Percentiles rank a stretch among this genome's conserved stretches.
These are phyloP conservation scores for Dryobota labecula DNA, from an alignment of 2,888 invertebrate species.

Conservation along the genomic window DNA sequence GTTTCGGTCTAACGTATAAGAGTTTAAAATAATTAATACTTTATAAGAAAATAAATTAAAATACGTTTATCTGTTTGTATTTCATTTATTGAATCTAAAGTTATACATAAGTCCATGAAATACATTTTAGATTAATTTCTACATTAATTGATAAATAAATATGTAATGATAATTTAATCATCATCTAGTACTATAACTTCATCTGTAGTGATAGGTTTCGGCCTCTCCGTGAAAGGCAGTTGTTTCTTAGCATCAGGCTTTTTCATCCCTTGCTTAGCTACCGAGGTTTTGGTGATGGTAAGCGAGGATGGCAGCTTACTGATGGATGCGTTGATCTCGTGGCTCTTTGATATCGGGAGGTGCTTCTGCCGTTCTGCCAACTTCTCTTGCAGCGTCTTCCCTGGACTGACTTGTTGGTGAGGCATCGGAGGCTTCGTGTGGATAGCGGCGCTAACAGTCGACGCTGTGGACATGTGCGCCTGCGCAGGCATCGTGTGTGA, in stretches of 20 bases:
- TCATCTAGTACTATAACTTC: conserved; percentile 88
- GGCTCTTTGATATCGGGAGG: conserved; percentile 74
- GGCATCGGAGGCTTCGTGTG: conserved; percentile 83
- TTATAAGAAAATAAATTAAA: conserved; percentile 71
- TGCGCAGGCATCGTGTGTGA: conserved; percentile 70
- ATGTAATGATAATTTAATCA: conserved; percentile 75
- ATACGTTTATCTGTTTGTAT: conserved; percentile 46
- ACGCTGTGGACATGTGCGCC: conserved; percentile 80
- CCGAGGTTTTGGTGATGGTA: conserved; percentile 87
- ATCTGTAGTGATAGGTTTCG: conserved; percentile 81
- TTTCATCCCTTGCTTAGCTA: conserved; percentile 73
- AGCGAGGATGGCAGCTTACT: conserved; percentile 88
- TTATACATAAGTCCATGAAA: conserved; percentile 25
- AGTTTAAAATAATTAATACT: conserved; percentile 63
- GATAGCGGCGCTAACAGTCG: conserved; percentile 74
- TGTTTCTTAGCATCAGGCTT: conserved; percentile 81
- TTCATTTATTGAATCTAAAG: conserved; percentile 57
- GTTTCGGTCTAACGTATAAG: too few relatives aligned
- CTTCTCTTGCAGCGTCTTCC: conserved; percentile 93
- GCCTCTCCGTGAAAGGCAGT: conserved; percentile 76
- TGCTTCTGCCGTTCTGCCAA: conserved; percentile 92
- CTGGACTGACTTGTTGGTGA: conserved; percentile 88
- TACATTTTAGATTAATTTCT: conserved; percentile 10
- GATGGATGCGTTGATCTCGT: conserved; percentile 83
- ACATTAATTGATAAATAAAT: conserved; percentile 32